Evolutionary conservation across 2,888 invertebrate species (phyloP).

Genomic region (Oscheius myriophilus): DNA sequence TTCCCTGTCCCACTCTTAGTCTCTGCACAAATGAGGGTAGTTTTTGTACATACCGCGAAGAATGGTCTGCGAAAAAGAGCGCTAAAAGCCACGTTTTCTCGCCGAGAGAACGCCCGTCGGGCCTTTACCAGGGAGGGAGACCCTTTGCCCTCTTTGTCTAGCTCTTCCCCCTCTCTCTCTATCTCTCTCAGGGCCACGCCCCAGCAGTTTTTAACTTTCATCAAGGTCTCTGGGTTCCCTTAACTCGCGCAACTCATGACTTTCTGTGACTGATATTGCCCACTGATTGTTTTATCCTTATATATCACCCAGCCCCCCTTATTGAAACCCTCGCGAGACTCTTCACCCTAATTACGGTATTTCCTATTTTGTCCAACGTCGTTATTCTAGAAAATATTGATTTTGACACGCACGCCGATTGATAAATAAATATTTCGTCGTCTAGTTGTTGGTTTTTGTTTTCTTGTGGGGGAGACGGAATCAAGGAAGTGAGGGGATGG

Average conservation of each 20-base stretch:
- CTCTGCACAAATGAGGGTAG: background rate
- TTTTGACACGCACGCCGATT: too few species aligned
- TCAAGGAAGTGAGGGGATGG: too few species aligned
- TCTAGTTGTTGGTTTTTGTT: too few species aligned
- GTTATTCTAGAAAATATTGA: background rate
- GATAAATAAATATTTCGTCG: too few species aligned
- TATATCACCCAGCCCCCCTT: too few species aligned
- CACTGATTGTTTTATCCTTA: too few species aligned
- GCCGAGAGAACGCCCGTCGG: slow-evolving; percentile 25
- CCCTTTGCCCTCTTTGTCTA: background rate
- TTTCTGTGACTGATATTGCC: background rate
- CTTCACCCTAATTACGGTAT: background rate
- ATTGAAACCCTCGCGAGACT: too few species aligned
- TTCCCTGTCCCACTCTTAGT: slow-evolving; percentile 10
- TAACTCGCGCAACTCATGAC: background rate
- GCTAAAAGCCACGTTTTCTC: slow-evolving; percentile 19
- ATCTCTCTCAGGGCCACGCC: background rate
- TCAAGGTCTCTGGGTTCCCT: background rate
- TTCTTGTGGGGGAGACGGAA: too few species aligned
- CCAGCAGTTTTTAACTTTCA: background rate
- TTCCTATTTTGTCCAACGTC: background rate
- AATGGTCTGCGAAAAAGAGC: slow-evolving; percentile 9
- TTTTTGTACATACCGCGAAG: slow-evolving; percentile 25
- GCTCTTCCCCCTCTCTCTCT: slow-evolving; percentile 1
- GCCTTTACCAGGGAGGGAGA: too few species aligned